Conservation (phyloP, 2,888 invertebrate species). For the Cephus pygmeus region DNA sequence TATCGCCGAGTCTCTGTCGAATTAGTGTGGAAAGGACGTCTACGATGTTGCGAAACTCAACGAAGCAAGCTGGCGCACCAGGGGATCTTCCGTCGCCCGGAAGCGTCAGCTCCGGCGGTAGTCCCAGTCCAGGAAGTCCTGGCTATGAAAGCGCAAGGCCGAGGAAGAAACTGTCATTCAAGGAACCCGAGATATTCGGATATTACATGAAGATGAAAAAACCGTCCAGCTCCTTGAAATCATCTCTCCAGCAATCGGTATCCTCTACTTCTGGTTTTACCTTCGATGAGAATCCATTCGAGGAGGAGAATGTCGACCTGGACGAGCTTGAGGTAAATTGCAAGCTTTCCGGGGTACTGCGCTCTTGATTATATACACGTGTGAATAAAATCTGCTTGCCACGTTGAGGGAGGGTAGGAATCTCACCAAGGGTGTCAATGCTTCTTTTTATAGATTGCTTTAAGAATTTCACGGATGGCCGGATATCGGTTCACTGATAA, state of each 20-base stretch:
- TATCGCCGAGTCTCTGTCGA: constrained; percentile 6
- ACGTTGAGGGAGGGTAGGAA: not conserved
- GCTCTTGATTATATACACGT: not conserved
- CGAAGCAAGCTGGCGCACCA: constrained; percentile 13
- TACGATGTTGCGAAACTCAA: constrained; percentile 17
- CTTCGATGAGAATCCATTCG: constrained; percentile 51
- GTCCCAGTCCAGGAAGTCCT: constrained; percentile 58
- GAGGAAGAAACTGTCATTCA: constrained; percentile 87
- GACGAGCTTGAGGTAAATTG: constrained; percentile 63
- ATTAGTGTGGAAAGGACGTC: constrained; percentile 4
- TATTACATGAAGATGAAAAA: constrained; percentile 60
- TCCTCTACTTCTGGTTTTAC: constrained; percentile 26
- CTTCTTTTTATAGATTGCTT: not conserved
- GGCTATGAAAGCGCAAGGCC: constrained; percentile 67
- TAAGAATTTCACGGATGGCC: not conserved
- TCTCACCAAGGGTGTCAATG: not conserved
- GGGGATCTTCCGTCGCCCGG: constrained; percentile 29
- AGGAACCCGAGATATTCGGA: constrained; percentile 82
- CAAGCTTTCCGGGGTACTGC: not conserved
- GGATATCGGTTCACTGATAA: not conserved
- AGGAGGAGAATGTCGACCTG: constrained; percentile 56
- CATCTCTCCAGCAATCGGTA: constrained; percentile 18
- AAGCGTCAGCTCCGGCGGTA: constrained; percentile 59
- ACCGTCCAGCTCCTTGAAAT: constrained; percentile 17
- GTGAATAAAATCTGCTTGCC: not conserved